Base-by-base conservation (phyloP, 2,888 invertebrate species). In the Lumbricus terrestris region DNA sequence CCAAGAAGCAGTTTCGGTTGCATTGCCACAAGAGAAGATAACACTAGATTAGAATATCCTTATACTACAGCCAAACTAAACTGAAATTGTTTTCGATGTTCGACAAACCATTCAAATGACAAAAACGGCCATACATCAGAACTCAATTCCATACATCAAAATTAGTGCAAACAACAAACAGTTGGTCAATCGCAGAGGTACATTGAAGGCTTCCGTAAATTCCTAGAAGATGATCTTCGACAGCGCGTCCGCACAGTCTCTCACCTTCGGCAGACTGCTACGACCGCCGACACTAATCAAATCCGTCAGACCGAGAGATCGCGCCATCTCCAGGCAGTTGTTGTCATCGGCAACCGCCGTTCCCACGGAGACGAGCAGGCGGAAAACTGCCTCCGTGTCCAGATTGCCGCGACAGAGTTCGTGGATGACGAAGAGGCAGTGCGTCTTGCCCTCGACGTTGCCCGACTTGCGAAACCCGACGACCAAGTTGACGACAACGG, bases 311-410 rank as follows among this genome's bases (percentile, higher is more conserved):
- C 93, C 93, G 82, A 95, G 91, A 20, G 94, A 94, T 85, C 94
- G 91, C 88, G 94, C 93, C 89, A 94, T 90, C 42, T 92, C 94
- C 85, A 92, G 92, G 42, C 93, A 90, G 35, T 93, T 92, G 20
- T 93, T 93, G 91, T 95, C 95, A n/a, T 93, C 94, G 91, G 93
- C 93, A 89, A 96, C 93, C n/a, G 97, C 94, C 0, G 97, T 97
- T 88, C 97, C 97, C 47, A 97, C 95, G 0, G 97, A 97, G 34
- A 98, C 97, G 34, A 98, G 96, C 38, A 96, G 95, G 94, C 98
- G 96, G 95, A 96, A 97, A 91, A 96, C 96, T 0, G 97, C 97
- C 94, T 97, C 97, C 4, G 96, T 95, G 93, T 97, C 97, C 0
- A 95, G 95, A 89, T 97, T 94, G 85, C 96, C 94, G 91, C 95